A percentile compares a stretch with the other conserved stretches of the same genome.
Conservation (phyloP, 2,113 vertebrate species). For the Isichthys henryi region DNA sequence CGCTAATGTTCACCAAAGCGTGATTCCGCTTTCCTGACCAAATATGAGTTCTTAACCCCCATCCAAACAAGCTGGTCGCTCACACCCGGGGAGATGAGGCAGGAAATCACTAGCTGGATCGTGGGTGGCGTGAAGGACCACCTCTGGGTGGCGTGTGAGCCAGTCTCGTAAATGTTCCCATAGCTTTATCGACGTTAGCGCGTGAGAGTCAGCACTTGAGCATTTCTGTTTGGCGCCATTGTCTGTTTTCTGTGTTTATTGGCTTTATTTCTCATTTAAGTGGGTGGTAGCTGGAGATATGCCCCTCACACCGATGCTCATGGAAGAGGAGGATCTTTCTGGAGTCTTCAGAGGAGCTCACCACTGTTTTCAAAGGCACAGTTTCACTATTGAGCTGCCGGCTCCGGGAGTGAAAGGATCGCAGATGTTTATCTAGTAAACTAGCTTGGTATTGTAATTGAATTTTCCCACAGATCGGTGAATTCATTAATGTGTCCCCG, state of each 20-base stretch:
- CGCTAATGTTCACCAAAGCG: neutral
- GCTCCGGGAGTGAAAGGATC: neutral
- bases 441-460: constrained; percentile 21
- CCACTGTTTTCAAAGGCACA: neutral
- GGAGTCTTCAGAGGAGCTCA: neutral
- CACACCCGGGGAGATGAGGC: neutral
- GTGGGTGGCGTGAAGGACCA: neutral
- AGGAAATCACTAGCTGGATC: neutral
- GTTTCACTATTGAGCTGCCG: neutral
- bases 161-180: neutral
- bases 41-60: neutral
- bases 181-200: neutral
- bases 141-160: neutral
- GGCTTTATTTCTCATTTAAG: neutral
- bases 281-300: neutral
- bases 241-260: neutral
- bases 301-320: neutral
- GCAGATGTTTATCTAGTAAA: constrained; percentile 18
- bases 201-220: neutral
- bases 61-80: neutral
- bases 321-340: neutral
- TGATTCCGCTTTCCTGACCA: neutral
- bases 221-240: neutral
- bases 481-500: constrained; percentile 18
- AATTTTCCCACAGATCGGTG: constrained; percentile 21